A percentile compares a stretch with the other conserved stretches of the same genome.
These are phyloP conservation scores for Hemichromis elongatus DNA, from an alignment of 2,113 vertebrate species.

Conservation along the genomic window DNA sequence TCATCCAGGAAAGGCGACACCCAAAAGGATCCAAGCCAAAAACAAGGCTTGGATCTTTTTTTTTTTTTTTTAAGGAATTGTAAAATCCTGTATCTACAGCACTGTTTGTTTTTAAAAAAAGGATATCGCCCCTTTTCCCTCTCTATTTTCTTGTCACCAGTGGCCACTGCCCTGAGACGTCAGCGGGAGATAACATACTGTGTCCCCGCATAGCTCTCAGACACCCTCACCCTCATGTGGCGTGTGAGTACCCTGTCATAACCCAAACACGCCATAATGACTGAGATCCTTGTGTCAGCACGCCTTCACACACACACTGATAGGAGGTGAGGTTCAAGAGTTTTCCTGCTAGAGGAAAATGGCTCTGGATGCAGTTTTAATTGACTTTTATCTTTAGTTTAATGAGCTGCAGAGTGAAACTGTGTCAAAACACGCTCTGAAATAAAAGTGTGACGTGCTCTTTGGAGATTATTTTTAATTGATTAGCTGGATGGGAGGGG, in stretches of 20 bases:
- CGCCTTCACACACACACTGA: not conserved
- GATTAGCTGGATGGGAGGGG: not conserved
- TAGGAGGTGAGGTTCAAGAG: not conserved
- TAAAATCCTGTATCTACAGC: not conserved
- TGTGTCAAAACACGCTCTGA: not conserved
- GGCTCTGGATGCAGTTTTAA: not conserved
- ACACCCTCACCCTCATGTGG: constrained; percentile 68
- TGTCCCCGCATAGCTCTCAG: constrained; percentile 50
- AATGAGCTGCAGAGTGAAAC: not conserved
- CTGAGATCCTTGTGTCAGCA: constrained; percentile 27
- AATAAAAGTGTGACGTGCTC: not conserved
- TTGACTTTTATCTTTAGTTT: constrained; percentile 1
- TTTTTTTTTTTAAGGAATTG: not conserved
- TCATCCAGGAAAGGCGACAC: not conserved
- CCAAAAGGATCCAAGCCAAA: not conserved
- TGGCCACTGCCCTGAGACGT: constrained; percentile 21
- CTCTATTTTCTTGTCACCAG: constrained; percentile 7
- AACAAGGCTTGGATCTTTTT: not conserved
- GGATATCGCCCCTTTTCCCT: not conserved
- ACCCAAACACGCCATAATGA: constrained; percentile 70
- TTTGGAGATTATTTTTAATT: not conserved
- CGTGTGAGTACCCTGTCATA: constrained; percentile 60
- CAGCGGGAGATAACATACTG: constrained; percentile 57
- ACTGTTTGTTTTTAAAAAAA: not conserved
- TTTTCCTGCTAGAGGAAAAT: not conserved